Base-by-base conservation (phyloP, 2,888 invertebrate species). In the Meteorus cinctellus region DNA sequence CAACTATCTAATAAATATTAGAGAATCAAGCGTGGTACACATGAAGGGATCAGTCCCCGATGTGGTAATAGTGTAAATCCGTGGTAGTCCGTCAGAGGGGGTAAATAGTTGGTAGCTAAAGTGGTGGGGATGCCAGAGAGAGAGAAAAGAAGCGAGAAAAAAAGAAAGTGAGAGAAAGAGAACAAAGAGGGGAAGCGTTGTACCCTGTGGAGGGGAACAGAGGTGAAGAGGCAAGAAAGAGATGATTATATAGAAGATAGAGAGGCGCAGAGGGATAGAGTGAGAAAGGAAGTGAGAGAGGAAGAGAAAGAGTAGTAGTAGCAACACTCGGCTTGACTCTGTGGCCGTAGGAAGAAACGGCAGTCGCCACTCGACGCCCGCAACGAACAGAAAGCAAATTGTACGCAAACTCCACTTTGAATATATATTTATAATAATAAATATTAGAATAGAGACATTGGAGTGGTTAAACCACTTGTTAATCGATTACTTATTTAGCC, bases 301-400 rank as follows among this genome's bases (percentile, higher is more conserved):
- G 55, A 55, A 60, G 78, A 70, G 75, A 74, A 78, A 72, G 72
- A 77, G 81, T 76, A 75, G 79, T 78, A 78, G 79, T 78, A 78
- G 70, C 79, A 76, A 68, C 63, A 65, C 48, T 69, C 66, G 24
- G 59, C 77, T 73, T 78, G 79, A 79, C 77, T 76, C 74, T 55
- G 19, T 60, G 77, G 75, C 51, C 65, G 65, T 76, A 77, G 80
- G 77, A 77, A 77, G 77, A 77, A 77, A 77, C 80, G 77, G 77
- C 81, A 89, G 89, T 89, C 87, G 87, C 88, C 83, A 88, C 87
- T 88, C 88, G 88, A 89, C 88, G 87, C 85, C 87, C 86, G 88
- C 84, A 84, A 83, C 84, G 87, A 73, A 81, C 82, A 84, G 82
- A 81, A 80, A 82, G 80, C 67, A 75, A 82, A 76, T 79, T 79